phyloP scores from a whole-genome alignment of 2,113 vertebrate genomes.

The Dasyprocta punctata region DNA sequence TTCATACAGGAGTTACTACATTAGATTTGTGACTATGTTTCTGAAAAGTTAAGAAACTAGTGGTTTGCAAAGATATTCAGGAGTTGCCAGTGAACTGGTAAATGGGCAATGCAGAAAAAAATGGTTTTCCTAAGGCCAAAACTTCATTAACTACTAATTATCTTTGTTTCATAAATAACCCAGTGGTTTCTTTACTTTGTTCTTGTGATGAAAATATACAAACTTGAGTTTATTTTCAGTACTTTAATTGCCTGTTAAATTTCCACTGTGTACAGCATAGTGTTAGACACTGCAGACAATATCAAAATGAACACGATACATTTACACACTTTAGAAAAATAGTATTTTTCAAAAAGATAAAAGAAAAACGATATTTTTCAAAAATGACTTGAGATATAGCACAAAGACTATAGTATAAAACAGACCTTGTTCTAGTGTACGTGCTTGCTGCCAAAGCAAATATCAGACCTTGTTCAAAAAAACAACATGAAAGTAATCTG shows the following conservation, averaged over 20 bases:
- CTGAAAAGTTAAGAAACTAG: background rate
- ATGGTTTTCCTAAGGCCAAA: background rate
- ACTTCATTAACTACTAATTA: background rate
- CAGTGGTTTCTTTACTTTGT: background rate
- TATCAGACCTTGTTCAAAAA: background rate
- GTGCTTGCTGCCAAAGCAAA: too few relatives aligned
- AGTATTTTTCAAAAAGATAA: background rate
- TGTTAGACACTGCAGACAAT: background rate
- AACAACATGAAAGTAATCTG: background rate
- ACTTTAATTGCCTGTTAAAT: background rate
- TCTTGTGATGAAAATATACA: background rate
- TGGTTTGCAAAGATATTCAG: background rate
- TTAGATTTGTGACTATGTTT: background rate
- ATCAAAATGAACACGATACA: background rate
- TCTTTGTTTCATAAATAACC: background rate
- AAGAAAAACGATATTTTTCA: conserved; percentile 1
- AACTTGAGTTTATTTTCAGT: background rate
- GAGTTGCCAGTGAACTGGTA: background rate
- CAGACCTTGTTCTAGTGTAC: background rate
- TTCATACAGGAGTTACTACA: background rate
- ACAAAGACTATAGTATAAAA: background rate
- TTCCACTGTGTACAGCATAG: background rate
- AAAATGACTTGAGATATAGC: background rate
- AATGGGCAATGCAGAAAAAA: background rate
- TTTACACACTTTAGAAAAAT: background rate